Conservation (phyloP, 2,113 vertebrate species). For the Hemiscyllium ocellatum region DNA sequence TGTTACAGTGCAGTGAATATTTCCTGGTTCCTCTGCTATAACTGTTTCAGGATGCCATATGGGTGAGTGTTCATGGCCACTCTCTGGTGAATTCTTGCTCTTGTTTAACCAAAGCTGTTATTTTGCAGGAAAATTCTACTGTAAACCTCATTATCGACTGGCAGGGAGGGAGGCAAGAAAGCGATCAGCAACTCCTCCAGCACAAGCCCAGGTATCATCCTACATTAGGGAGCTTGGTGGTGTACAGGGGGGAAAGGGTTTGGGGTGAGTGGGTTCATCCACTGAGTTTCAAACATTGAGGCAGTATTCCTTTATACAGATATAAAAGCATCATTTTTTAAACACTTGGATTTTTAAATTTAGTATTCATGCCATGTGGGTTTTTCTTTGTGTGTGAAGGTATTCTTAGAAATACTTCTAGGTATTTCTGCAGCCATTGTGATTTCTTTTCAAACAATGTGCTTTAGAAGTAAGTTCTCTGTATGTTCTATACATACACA, state of each 20-base stretch:
- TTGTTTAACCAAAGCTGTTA: neutral
- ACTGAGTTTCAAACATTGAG: neutral
- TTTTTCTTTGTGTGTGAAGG: too few relatives aligned
- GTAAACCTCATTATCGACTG: constrained; percentile 91
- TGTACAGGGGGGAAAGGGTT: neutral
- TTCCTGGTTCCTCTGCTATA: neutral
- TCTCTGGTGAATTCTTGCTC: too few relatives aligned
- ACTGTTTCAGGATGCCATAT: too few relatives aligned
- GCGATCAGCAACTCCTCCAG: constrained; percentile 69
- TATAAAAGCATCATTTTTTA: too few relatives aligned
- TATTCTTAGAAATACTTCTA: too few relatives aligned
- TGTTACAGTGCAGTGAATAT: neutral
- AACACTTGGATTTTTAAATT: too few relatives aligned
- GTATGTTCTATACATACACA: too few relatives aligned
- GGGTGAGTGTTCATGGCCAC: neutral
- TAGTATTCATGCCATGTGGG: too few relatives aligned
- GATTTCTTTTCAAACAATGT: too few relatives aligned
- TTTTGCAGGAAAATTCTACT: constrained; percentile 91
- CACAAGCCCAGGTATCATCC: constrained; percentile 66
- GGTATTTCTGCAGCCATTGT: too few relatives aligned
- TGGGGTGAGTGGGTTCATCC: neutral
- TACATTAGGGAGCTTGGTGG: neutral
- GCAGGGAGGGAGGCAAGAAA: constrained; percentile 89
- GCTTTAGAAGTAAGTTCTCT: too few relatives aligned
- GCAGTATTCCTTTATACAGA: neutral